Base-by-base conservation (phyloP, 1,140 invertebrate genomes). In the Luehdorfia chinensis region DNA sequence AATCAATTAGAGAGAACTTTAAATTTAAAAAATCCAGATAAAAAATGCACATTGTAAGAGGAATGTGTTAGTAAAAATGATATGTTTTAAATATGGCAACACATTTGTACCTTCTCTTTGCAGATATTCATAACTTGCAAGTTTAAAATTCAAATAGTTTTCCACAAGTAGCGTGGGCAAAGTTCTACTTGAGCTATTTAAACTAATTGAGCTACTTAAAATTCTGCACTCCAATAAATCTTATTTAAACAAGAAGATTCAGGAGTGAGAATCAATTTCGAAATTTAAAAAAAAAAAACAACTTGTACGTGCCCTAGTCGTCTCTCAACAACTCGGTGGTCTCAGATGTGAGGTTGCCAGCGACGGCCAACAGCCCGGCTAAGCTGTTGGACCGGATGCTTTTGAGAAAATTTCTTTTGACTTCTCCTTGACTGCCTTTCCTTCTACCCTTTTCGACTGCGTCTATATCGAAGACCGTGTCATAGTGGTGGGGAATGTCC, bases 11-110 rank as follows among this genome's bases (percentile, higher is more conserved):
- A n/a, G n/a, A n/a, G n/a, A n/a, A n/a, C n/a, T n/a, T n/a, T n/a
- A n/a, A n/a, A n/a, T n/a, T n/a, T n/a, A n/a, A n/a, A n/a, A n/a
- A n/a, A n/a, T 43, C 33, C 37, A 45, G 31, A 16, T 12, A 30
- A 57, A 31, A 60, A 65, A 62, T 67, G 64, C 59, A 61, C 23
- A 36, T 52, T 55, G 32, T 37, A 54, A 9, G 28, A 59, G 68
- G 69, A 75, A 76, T 75, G 52, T 62, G 60, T 74, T 69, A 66
- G 55, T 67, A 71, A 45, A 53, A 65, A 64, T 77, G 78, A 79
- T 83, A 83, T 79, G 75, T 83, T 45, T 75, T 59, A 25, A 64
- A 62, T 76, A 80, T 80, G 78, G 75, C 79, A 75, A 71, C 56
- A 53, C 19, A 51, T 64, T 66, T 70, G 65, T 70, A 74, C 70